phyloP scores from a whole-genome alignment of 2,797 vertebrate species.

The Echiichthys vipera region DNA sequence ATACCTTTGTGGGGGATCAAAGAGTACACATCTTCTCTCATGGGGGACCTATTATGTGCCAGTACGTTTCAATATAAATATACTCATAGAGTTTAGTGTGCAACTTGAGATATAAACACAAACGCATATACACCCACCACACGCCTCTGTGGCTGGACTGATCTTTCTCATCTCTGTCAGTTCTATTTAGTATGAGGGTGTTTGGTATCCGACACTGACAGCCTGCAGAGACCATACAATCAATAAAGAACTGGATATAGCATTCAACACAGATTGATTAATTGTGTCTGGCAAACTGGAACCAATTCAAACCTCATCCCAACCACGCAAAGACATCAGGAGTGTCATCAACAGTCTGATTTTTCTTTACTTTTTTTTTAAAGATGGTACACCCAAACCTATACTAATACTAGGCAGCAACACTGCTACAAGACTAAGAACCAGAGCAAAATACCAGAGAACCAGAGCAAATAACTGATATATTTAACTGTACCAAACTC shows the following conservation, averaged over 20 bases:
- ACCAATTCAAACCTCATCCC: conserved; percentile 46
- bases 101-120: not conserved
- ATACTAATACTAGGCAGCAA: not conserved
- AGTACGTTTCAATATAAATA: not conserved
- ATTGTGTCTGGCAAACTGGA: conserved; percentile 58
- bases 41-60: not conserved
- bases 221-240: conserved; percentile 48
- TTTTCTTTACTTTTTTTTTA: not conserved
- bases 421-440: not conserved
- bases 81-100: not conserved
- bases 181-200: conserved; percentile 52
- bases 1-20: not conserved
- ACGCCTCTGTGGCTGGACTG: conserved; percentile 3
- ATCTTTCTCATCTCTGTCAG: conserved; percentile 55
- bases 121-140: not conserved
- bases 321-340: conserved; percentile 6
- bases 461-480: not conserved
- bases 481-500: not conserved
- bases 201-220: conserved; percentile 44
- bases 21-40: not conserved
- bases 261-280: conserved; percentile 47
- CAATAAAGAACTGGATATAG: conserved; percentile 62
- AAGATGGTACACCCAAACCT: not conserved
- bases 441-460: not conserved
- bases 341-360: not conserved